phyloP scores from a whole-genome alignment of 2,888 invertebrate species.

The Luperina testacea region DNA sequence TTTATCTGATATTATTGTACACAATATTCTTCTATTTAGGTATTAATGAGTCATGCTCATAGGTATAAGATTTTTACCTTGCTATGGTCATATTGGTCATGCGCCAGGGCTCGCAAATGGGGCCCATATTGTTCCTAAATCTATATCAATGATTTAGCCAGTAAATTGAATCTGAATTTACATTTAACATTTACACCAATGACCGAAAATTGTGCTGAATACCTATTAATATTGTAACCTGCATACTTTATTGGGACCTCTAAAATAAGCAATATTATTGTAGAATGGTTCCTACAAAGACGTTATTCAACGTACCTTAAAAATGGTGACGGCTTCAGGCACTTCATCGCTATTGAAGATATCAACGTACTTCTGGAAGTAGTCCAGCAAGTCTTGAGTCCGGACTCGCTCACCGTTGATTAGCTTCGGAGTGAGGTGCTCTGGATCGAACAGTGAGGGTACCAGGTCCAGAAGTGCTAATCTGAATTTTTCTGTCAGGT shows the following conservation, averaged over 20 bases:
- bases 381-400: conserved; percentile 97
- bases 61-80: too few species aligned
- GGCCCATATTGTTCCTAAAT: not conserved
- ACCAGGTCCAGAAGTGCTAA: conserved; percentile 94
- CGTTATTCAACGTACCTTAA: conserved; percentile 91
- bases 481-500: conserved; percentile 97
- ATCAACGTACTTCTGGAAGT: conserved; percentile 99
- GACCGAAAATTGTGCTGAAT: not conserved
- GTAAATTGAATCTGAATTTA: not conserved
- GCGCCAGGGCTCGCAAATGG: not conserved
- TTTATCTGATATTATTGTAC: conserved; percentile 1
- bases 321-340: conserved; percentile 99
- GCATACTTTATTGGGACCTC: not conserved
- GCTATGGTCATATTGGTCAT: too few species aligned
- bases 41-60: not conserved
- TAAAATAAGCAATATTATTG: not conserved
- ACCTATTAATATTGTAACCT: not conserved
- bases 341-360: conserved; percentile 98
- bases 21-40: conserved; percentile 1
- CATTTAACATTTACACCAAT: too few species aligned
- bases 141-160: not conserved
- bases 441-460: conserved; percentile 95
- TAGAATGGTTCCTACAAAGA: too few species aligned
- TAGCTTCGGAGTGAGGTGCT: conserved; percentile 96
- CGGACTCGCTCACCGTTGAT: conserved; percentile 97